Evolutionary conservation across 2,797 vertebrate species (phyloP).

Genomic region (Lycodopsis pacificus): DNA sequence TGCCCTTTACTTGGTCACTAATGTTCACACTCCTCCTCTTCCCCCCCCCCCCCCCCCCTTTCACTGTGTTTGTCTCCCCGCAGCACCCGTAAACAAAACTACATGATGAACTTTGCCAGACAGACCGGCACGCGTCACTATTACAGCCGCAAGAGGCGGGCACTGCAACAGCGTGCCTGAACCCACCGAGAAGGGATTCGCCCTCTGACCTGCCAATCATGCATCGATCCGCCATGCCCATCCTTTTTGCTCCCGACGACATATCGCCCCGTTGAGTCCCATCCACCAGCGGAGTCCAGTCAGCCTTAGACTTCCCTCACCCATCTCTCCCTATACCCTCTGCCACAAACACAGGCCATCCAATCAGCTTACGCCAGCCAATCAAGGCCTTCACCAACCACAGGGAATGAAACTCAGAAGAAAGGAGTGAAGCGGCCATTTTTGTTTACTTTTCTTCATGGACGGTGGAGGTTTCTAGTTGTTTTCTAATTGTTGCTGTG

Average conservation of each 20-base stretch:
- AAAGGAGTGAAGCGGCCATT: constrained; percentile 75
- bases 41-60: constrained; percentile 49
- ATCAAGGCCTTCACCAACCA: constrained; percentile 73
- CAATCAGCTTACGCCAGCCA: constrained; percentile 74
- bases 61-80: constrained; percentile 77
- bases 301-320: constrained; percentile 74
- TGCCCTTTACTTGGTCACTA: constrained; percentile 41
- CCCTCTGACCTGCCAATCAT: constrained; percentile 78
- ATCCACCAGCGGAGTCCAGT: constrained; percentile 74
- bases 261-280: constrained; percentile 71
- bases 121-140: constrained; percentile 97
- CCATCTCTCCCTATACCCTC: constrained; percentile 53
- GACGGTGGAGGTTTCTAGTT: constrained; percentile 78
- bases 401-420: constrained; percentile 74
- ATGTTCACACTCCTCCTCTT: constrained; percentile 37
- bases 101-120: constrained; percentile 99
- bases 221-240: constrained; percentile 68
- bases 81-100: constrained; percentile 99
- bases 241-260: constrained; percentile 69
- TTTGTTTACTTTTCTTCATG: constrained; percentile 76
- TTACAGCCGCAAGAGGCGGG: constrained; percentile 98
- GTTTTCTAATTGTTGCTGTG: constrained; percentile 81
- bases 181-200: constrained; percentile 59
- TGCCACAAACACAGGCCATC: constrained; percentile 66
- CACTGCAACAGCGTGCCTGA: constrained; percentile 92